Conservation (phyloP, 2,113 vertebrate species). For the Nymphicus hollandicus region DNA sequence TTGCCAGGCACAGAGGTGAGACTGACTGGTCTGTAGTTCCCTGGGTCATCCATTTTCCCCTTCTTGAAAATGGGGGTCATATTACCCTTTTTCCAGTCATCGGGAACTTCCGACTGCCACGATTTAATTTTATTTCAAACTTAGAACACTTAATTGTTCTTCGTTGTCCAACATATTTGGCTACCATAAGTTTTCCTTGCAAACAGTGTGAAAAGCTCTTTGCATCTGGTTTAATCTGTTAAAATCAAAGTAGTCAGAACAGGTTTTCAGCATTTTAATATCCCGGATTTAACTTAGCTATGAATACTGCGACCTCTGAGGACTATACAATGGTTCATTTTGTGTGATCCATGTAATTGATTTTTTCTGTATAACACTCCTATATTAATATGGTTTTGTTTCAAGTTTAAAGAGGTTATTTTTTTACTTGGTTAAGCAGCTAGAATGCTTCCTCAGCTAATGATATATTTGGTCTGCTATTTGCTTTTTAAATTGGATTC, state of each 20-base stretch:
- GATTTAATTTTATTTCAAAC: background rate
- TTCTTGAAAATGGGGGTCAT: too few relatives aligned
- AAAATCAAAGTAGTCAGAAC: background rate
- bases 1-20: too few relatives aligned
- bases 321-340: background rate
- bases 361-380: background rate
- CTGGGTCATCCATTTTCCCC: too few relatives aligned
- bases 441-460: background rate
- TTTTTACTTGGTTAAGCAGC: background rate
- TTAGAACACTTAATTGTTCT: background rate
- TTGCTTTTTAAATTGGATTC: slow-evolving; percentile 37
- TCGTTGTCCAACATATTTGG: background rate
- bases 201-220: background rate
- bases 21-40: too few relatives aligned
- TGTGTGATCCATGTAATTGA: background rate
- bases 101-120: too few relatives aligned
- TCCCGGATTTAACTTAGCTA: background rate
- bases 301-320: background rate
- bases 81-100: too few relatives aligned
- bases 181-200: background rate
- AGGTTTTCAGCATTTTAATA: background rate
- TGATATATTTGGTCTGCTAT: slow-evolving; percentile 6
- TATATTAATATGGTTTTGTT: background rate
- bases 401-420: background rate
- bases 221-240: background rate